Conservation (phyloP, 2,797 vertebrate genomes). For the Tadarida brasiliensis region DNA sequence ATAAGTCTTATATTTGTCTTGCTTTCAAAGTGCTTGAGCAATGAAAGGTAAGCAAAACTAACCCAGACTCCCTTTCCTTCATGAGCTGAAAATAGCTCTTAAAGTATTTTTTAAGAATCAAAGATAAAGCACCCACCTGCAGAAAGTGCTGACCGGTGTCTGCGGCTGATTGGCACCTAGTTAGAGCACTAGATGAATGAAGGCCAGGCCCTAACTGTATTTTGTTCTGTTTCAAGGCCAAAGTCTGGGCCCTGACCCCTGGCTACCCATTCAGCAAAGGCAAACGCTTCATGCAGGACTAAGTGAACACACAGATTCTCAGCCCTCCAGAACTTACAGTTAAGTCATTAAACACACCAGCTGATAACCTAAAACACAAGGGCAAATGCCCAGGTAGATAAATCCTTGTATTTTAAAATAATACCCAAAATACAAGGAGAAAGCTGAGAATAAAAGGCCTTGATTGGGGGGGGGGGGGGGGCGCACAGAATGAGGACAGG, state of each 20-base stretch:
- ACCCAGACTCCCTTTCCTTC: constrained; percentile 29
- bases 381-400: not conserved
- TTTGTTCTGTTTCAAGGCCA: not conserved
- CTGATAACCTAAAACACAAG: not conserved
- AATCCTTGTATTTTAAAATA: not conserved
- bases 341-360: not conserved
- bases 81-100: constrained; percentile 42
- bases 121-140: not conserved
- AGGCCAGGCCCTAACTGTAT: not conserved
- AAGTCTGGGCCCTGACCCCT: not conserved
- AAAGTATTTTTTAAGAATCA: constrained; percentile 47
- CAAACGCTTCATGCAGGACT: not conserved
- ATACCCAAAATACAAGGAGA: not conserved
- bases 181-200: not conserved
- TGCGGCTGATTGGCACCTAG: not conserved
- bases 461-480: not conserved
- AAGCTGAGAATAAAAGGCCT: not conserved
- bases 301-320: not conserved
- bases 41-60: constrained; percentile 32
- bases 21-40: constrained; percentile 26
- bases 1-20: not conserved
- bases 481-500: not conserved
- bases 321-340: not conserved
- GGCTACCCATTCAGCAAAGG: not conserved
- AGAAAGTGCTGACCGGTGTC: not conserved